Evolutionary conservation across 1,140 invertebrate species (phyloP).

Genomic region (Cotesia vestalis): DNA sequence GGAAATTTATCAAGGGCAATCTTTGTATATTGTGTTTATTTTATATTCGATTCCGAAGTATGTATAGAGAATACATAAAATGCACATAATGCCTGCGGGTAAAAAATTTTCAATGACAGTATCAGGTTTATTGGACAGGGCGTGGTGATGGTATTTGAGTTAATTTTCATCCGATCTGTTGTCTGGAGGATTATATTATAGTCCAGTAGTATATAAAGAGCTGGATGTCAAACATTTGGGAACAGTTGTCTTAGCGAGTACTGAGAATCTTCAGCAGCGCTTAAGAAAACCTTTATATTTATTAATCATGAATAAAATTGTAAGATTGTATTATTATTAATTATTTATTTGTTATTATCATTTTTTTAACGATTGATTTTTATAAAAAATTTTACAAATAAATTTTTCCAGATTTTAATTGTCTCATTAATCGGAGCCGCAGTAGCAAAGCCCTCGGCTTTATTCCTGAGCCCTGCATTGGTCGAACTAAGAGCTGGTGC

Average conservation of each 20-base stretch:
- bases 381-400: no score
- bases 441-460: constrained; percentile 41
- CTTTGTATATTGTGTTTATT: background rate
- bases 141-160: constrained; percentile 29
- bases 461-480: constrained; percentile 32
- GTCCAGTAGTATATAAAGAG: constrained; percentile 45
- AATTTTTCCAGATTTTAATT: constrained; percentile 44
- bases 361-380: no score
- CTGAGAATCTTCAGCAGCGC: constrained; percentile 50
- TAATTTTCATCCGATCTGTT: constrained; percentile 14
- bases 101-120: constrained; percentile 47
- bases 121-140: constrained; percentile 40
- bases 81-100: background rate
- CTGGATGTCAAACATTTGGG: constrained; percentile 37
- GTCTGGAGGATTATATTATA: background rate
- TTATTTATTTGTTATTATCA: no score
- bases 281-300: constrained; percentile 41
- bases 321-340: constrained; percentile 39
- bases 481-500: constrained; percentile 43
- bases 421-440: constrained; percentile 42
- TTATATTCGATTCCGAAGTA: background rate
- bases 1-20: constrained; percentile 2
- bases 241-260: constrained; percentile 50
- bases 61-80: background rate
- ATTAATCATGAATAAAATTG: constrained; percentile 46